Evolutionary conservation across 2,888 invertebrate genomes (phyloP).

Genomic region (Spilosoma lubricipeda): DNA sequence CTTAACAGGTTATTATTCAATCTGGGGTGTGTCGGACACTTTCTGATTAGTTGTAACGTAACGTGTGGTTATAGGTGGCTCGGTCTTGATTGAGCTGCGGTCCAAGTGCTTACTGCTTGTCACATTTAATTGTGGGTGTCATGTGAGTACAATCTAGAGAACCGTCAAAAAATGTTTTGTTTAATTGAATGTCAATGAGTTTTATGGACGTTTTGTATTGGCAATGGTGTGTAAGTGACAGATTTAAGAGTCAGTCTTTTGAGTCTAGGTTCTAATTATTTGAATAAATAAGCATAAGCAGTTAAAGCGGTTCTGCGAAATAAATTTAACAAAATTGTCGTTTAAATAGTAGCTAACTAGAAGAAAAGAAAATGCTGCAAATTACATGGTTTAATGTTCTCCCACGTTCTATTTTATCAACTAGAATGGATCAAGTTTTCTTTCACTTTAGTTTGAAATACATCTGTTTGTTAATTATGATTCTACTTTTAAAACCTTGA

Average conservation of each 20-base stretch:
- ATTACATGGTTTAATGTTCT: neutral
- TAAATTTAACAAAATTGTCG: neutral
- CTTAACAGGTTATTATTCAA: slow-evolving; percentile 83
- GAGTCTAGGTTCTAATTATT: neutral
- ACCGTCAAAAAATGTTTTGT: too few species aligned
- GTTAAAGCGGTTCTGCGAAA: neutral
- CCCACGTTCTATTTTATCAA: neutral
- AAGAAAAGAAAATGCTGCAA: neutral
- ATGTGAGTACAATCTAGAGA: neutral
- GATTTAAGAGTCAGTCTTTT: neutral
- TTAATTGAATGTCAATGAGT: slow-evolving; percentile 1
- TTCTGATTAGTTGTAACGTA: slow-evolving; percentile 79
- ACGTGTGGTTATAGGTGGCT: slow-evolving; percentile 70
- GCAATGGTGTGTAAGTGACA: neutral
- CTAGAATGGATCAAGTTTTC: neutral
- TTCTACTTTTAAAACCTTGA: neutral
- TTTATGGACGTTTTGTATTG: neutral
- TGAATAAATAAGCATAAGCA: neutral
- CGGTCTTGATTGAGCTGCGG: slow-evolving; percentile 2
- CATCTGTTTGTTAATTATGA: too few species aligned
- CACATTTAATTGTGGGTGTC: neutral
- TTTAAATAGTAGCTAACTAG: neutral
- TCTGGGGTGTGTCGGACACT: slow-evolving; percentile 80
- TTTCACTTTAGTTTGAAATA: too few species aligned
- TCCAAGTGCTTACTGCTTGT: neutral